These are phyloP conservation scores for Scaptomyza montana DNA, from an alignment of 1,140 invertebrate species.

Conservation along the genomic window DNA sequence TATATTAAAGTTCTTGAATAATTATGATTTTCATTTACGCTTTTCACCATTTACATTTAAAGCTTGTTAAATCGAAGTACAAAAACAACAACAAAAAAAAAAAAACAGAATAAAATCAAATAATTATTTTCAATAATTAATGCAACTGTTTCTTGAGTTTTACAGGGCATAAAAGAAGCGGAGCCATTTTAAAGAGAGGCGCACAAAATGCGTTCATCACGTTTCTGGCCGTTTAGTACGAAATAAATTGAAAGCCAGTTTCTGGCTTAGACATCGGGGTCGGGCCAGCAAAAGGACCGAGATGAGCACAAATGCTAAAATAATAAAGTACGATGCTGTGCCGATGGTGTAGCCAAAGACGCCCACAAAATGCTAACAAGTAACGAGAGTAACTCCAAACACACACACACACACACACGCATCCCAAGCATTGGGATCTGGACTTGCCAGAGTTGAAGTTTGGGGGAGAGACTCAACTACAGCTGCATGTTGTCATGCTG, in stretches of 20 bases:
- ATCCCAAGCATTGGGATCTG: conserved; percentile 17
- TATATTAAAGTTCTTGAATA: no score
- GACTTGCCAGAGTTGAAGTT: background rate
- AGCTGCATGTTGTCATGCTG: conserved; percentile 17
- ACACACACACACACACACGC: conserved; percentile 16
- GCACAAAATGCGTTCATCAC: conserved; percentile 74
- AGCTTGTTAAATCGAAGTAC: no score
- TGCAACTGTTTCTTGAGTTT: background rate
- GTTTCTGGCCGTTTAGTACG: conserved; percentile 58
- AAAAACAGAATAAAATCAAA: no score
- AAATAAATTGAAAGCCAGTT: conserved; percentile 62
- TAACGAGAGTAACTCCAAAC: conserved; percentile 35
- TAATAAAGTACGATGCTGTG: conserved; percentile 32
- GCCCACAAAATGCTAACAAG: conserved; percentile 74
- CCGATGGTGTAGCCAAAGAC: conserved; percentile 39
- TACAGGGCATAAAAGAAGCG: conserved; percentile 7
- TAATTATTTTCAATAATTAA: no score
- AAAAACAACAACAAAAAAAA: no score
- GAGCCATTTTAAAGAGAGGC: conserved; percentile 19
- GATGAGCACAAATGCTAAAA: conserved; percentile 30
- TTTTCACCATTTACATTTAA: background rate
- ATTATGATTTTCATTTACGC: no score
- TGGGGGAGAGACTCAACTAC: background rate
- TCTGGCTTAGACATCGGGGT: conserved; percentile 7
- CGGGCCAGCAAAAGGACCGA: conserved; percentile 1